Evolutionary conservation across 2,888 invertebrate species (phyloP).

Genomic region (Amphipoea lucens): DNA sequence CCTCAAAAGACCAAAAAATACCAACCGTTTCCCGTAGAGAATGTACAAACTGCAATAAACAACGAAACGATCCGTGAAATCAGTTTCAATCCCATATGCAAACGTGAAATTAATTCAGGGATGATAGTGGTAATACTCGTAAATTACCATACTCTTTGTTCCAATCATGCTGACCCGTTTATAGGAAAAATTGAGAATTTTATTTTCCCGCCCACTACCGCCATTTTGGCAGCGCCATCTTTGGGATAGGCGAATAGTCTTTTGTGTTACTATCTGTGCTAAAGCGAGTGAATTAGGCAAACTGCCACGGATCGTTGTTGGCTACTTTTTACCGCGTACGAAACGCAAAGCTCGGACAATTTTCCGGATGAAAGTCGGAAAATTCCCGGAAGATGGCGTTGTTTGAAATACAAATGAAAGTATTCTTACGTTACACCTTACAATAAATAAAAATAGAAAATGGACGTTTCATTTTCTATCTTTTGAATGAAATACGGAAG

Average conservation of each 20-base stretch:
- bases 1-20: constrained; percentile 41
- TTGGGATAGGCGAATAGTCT: background rate
- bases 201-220: constrained; percentile 14
- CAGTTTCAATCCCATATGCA: constrained; percentile 47
- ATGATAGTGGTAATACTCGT: constrained; percentile 61
- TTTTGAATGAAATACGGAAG: background rate
- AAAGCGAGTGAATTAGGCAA: background rate
- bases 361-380: constrained; percentile 30
- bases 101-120: constrained; percentile 62
- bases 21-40: constrained; percentile 12
- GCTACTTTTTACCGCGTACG: background rate
- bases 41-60: constrained; percentile 50
- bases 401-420: background rate
- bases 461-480: background rate
- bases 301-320: background rate
- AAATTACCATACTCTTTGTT: constrained; percentile 62
- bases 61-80: constrained; percentile 48
- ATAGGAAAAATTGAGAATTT: constrained; percentile 1
- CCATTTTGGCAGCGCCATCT: constrained; percentile 49
- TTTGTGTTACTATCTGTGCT: constrained; percentile 9
- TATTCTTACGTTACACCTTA: background rate
- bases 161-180: constrained; percentile 31
- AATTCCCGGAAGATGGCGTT: constrained; percentile 52
- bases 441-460: fast-evolving
- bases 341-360: background rate